Base-by-base conservation (phyloP, 2,797 vertebrate species). In the Denticeps clupeoides region DNA sequence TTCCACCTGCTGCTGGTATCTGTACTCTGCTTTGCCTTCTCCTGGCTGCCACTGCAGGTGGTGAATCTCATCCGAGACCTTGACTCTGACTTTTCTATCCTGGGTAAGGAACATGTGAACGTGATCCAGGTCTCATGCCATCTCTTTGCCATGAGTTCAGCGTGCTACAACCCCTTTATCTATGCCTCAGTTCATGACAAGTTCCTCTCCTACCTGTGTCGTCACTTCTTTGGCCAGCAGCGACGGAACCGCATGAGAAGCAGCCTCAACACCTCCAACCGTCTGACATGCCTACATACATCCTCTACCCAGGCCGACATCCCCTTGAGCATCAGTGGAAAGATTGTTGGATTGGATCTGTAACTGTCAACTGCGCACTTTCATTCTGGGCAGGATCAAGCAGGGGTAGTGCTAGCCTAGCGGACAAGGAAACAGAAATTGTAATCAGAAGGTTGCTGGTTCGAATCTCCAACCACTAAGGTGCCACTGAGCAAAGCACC, bases 81-180 rank as follows among this genome's bases (percentile, higher is more conserved):
- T 12, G 88, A 92, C 4, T 82, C 82, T 15, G 85, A 92, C 48
- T 88, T 89, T 69, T 61, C 78, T 49, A 87, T 91, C 50, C 56
- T 91, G 55, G 83, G 84, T 61, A 92, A 92, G 72, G 78, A 73
- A 43, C 88, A 90, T 0, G 44, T 91, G 41, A 89, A 91, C 0
- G 71, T 91, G 59, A 79, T 91, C 60, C 89, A 92, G 71, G 83
- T 91, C 49, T 88, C 87, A 0, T 88, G 85, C 46, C 89, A 91
- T 73, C 75, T 89, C 65, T 46, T 89, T 0, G 88, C 89, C 46
- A 92, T 92, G 89, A 89, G 85, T 74, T 92, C 89, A 0, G 68
- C 89, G 27, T 91, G 89, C 75, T 92, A 88, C 75, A 92, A 92
- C 71, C 89, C 89, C 1, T 92, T 92, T 49, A 90, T 92, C 64